Percentiles rank a stretch among this genome's conserved stretches.
Evolutionary conservation across 2,113 vertebrate species (phyloP).

Genomic region (Atrichornis clamosus): DNA sequence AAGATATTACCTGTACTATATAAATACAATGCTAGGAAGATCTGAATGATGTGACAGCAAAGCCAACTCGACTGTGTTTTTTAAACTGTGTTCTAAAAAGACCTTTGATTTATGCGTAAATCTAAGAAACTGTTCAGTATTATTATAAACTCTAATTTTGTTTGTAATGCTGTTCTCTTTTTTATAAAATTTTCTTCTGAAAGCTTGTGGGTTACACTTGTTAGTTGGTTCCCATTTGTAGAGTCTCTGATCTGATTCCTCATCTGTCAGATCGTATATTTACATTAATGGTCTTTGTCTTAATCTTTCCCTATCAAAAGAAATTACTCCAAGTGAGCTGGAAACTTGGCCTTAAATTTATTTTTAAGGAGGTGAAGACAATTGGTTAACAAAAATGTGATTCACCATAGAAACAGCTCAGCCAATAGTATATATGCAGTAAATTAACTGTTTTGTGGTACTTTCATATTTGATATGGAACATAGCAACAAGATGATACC

Average conservation of each 20-base stretch:
- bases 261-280: background rate
- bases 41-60: background rate
- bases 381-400: background rate
- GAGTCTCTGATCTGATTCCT: background rate
- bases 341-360: background rate
- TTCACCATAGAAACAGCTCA: constrained; percentile 23
- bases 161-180: background rate
- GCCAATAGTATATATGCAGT: background rate
- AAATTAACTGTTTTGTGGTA: constrained; percentile 2
- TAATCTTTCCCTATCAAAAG: background rate
- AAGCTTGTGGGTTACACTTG: background rate
- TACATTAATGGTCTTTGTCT: background rate
- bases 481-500: constrained; percentile 25
- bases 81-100: background rate
- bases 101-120: background rate
- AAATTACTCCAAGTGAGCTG: background rate
- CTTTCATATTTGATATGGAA: background rate
- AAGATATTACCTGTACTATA: background rate
- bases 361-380: background rate
- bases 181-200: background rate
- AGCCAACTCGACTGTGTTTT: background rate
- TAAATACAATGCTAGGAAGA: background rate
- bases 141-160: background rate
- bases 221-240: background rate
- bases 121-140: background rate